Evolutionary conservation across 2,113 vertebrate species (phyloP).

Genomic region (Rhinopomastus cyanomelas): DNA sequence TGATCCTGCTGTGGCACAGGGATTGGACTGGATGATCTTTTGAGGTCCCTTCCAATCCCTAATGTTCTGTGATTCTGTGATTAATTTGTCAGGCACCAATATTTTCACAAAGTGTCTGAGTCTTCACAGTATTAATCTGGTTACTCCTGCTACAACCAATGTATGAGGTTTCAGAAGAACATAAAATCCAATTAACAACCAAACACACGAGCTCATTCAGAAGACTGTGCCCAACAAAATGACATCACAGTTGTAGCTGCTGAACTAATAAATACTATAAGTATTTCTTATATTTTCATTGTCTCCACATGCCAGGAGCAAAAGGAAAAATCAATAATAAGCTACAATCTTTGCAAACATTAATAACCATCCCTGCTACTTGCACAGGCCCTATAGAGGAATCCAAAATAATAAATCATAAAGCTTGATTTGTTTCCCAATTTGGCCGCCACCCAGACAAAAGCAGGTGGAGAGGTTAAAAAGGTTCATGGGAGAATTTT

Average conservation of each 20-base stretch:
- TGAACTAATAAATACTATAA: slow-evolving; percentile 39
- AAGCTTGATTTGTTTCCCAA: neutral
- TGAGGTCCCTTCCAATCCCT: too few relatives aligned
- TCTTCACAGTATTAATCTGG: neutral
- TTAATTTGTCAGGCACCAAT: slow-evolving; percentile 20
- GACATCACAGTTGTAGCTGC: neutral
- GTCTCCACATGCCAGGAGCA: neutral
- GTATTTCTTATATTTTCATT: slow-evolving; percentile 18
- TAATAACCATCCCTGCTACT: too few relatives aligned
- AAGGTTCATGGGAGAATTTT: neutral
- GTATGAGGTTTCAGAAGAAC: neutral
- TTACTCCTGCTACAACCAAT: slow-evolving; percentile 2
- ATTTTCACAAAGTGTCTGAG: neutral
- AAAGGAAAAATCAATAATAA: slow-evolving; percentile 53
- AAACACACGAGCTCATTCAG: slow-evolving; percentile 21
- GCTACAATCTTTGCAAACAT: slow-evolving; percentile 30
- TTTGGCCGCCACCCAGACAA: neutral
- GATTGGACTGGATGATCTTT: too few relatives aligned
- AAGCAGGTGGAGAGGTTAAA: neutral
- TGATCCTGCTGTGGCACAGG: too few relatives aligned
- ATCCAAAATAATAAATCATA: too few relatives aligned
- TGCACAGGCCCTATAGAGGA: too few relatives aligned
- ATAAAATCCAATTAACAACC: slow-evolving; percentile 41
- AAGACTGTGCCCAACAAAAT: neutral
- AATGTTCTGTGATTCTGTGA: too few relatives aligned